Conservation (phyloP, 2,888 invertebrate species). For the Habroteleia sp. region DNA sequence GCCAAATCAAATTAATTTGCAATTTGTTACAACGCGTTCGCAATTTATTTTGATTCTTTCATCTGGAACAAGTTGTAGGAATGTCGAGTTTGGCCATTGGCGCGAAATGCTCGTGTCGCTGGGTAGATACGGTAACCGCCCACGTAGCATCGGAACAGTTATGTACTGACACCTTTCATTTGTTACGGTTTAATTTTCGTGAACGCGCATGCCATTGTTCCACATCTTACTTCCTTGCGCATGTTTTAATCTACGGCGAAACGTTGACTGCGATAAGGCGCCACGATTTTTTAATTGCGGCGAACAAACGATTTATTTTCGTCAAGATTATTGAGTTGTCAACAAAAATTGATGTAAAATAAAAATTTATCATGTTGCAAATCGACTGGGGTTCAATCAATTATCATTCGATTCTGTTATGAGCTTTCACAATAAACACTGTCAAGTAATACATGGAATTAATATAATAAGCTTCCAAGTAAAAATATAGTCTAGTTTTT, state of each 20-base stretch:
- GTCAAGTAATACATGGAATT: too few relatives aligned
- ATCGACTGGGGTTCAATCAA: too few relatives aligned
- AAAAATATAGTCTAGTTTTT: too few relatives aligned
- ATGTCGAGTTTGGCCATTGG: conserved; percentile 28
- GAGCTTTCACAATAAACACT: too few relatives aligned
- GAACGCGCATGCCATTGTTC: conserved; percentile 63
- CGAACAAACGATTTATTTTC: too few relatives aligned
- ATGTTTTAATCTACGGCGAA: conserved; percentile 7
- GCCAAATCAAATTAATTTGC: conserved; percentile 48
- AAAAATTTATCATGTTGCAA: too few relatives aligned
- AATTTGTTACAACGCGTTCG: conserved; percentile 44
- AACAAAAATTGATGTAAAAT: too few relatives aligned
- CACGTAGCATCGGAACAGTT: conserved; percentile 67
- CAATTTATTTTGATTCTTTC: conserved; percentile 43
- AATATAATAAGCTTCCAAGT: too few relatives aligned
- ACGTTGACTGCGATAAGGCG: conserved; percentile 23
- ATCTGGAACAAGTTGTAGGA: conserved; percentile 41
- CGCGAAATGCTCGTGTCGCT: conserved; percentile 55
- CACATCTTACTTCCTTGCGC: conserved; percentile 24
- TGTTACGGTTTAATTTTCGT: conserved; percentile 73
- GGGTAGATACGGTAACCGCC: conserved; percentile 68
- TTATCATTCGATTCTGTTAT: too few relatives aligned
- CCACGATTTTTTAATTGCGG: not conserved
- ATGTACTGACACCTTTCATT: conserved; percentile 71
- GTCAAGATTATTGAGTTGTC: too few relatives aligned